Conservation (phyloP, 2,888 invertebrate genomes). For the Caenorhabditis sp. region DNA sequence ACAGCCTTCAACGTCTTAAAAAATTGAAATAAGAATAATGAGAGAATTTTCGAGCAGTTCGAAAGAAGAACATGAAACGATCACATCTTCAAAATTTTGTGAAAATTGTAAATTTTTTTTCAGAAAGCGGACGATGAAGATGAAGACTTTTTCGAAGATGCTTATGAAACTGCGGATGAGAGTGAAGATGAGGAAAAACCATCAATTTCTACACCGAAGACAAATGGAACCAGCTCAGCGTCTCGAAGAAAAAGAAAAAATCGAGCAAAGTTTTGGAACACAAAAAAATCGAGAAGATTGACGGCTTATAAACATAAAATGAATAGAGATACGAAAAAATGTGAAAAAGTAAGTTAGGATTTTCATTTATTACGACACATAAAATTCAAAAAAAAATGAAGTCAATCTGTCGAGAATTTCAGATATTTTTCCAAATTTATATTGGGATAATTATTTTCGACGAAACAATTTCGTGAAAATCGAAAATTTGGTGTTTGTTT, state of each 20-base stretch:
- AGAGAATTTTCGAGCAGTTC: neutral
- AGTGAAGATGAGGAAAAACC: constrained; percentile 7
- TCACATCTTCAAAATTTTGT: neutral
- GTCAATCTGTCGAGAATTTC: too few species aligned
- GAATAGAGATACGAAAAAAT: constrained; percentile 26
- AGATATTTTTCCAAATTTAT: too few species aligned
- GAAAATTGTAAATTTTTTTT: neutral
- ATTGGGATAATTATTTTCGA: too few species aligned
- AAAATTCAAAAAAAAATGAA: too few species aligned
- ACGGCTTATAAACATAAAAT: constrained; percentile 20
- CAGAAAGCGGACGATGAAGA: constrained; percentile 36
- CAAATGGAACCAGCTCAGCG: neutral
- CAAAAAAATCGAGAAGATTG: constrained; percentile 26
- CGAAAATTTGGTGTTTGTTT: too few species aligned
- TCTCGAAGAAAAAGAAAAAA: constrained; percentile 16
- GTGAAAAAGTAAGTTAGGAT: constrained; percentile 6
- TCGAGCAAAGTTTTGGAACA: neutral
- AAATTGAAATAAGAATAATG: neutral
- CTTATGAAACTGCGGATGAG: constrained; percentile 9
- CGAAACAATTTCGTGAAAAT: too few species aligned
- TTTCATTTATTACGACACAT: too few species aligned
- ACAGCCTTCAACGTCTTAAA: neutral
- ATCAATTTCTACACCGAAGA: neutral
- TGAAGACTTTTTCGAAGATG: constrained; percentile 6
- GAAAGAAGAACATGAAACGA: neutral